Conservation (phyloP, 2,113 vertebrate species). For the Tor tambroides region DNA sequence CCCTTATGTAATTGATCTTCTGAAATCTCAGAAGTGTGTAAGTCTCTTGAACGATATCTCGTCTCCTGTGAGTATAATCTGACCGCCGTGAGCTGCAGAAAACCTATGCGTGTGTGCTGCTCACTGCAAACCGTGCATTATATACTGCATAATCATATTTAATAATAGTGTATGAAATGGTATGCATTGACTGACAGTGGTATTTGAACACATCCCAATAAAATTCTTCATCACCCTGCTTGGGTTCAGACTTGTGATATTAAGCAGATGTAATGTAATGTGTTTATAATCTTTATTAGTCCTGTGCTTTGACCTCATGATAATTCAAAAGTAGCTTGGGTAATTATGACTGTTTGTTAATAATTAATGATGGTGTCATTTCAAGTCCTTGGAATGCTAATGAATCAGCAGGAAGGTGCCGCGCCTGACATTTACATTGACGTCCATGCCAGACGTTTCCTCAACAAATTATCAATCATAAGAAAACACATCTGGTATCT, state of each 20-base stretch:
- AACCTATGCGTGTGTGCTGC: neutral
- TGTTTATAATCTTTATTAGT: neutral
- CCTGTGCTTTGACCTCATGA: neutral
- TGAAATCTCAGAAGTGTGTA: neutral
- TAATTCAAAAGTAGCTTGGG: neutral
- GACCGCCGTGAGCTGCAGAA: neutral
- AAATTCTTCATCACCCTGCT: neutral
- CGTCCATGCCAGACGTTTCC: neutral
- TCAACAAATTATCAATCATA: neutral
- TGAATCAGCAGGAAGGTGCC: neutral
- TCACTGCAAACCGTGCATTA: neutral
- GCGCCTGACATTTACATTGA: neutral
- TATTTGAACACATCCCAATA: neutral
- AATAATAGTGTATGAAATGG: neutral
- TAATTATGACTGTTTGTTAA: neutral
- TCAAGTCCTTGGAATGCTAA: constrained; percentile 3
- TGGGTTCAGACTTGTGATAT: neutral
- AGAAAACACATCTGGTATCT: constrained; percentile 5
- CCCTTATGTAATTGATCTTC: constrained; percentile 1
- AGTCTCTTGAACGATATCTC: neutral
- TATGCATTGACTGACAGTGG: neutral
- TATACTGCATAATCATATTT: neutral
- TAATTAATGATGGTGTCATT: constrained; percentile 10
- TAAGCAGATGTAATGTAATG: neutral
- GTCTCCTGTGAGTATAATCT: neutral